phyloP scores from a whole-genome alignment of 2,113 vertebrate species.

The Aplodontia rufa region DNA sequence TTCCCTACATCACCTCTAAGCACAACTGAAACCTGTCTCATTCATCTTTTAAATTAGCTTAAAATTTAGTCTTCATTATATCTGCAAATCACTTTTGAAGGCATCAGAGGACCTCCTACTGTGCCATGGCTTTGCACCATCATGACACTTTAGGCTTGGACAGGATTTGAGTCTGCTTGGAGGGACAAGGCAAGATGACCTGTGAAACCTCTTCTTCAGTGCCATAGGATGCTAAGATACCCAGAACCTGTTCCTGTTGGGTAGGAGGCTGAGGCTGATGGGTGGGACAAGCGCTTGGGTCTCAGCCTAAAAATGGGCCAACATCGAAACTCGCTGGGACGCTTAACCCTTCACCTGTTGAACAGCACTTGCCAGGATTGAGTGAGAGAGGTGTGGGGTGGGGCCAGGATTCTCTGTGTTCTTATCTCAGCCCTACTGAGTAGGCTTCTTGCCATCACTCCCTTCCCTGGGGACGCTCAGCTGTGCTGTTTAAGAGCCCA shows the following conservation, averaged over 20 bases:
- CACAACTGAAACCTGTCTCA: not conserved
- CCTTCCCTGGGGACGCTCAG: slow-evolving; percentile 60
- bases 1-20: not conserved
- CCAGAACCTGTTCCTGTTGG: slow-evolving; percentile 25
- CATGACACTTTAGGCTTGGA: not conserved
- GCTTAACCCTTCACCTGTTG: slow-evolving; percentile 46
- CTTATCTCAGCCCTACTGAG: slow-evolving; percentile 54
- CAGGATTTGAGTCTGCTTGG: not conserved
- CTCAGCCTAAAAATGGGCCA: slow-evolving; percentile 68
- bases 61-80: not conserved
- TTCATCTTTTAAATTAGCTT: not conserved
- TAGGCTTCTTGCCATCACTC: slow-evolving; percentile 46
- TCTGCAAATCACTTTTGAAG: not conserved
- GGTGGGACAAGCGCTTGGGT: slow-evolving; percentile 51
- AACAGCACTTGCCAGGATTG: slow-evolving; percentile 32
- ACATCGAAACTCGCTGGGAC: slow-evolving; percentile 65
- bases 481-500: not conserved
- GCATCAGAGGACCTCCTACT: not conserved
- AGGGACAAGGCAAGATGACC: not conserved
- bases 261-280: slow-evolving; percentile 54
- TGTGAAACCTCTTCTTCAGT: not conserved
- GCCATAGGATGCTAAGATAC: not conserved
- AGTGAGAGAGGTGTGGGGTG: slow-evolving; percentile 55
- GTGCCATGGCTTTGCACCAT: not conserved
- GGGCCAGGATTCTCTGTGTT: not conserved